Evolutionary conservation across 2,797 vertebrate genomes (phyloP), one percentile per base, ranked within the genome.

Genomic region (Cossypha niveicapilla): DNA sequence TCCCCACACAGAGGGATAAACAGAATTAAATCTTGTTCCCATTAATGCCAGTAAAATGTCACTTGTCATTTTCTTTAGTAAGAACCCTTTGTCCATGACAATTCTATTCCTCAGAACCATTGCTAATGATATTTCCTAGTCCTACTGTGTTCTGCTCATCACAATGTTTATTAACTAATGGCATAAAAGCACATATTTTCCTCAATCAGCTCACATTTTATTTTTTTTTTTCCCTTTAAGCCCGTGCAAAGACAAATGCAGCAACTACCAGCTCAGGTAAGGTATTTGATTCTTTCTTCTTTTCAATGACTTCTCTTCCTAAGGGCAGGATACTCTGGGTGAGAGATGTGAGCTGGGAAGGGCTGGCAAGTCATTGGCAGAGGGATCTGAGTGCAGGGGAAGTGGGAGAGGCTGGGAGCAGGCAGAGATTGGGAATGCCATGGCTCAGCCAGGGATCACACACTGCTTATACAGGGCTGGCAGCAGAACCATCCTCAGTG

Each of bases 381-480:
- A 13, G 11, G 18, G 12, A 24, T 16, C 16, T 6, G 39, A 44
- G 23, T 3, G 10, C n/a, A 50, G 68, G 48, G 45, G 41, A 34
- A 63, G 8, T 1, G 42, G 15, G 34, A 47, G 30, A 68, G 27
- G 16, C 9, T 2, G 5, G 62, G n/a, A 37, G 39, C 30, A 57
- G 47, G 18, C 42, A 27, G 23, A 27, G 13, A 11, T 21, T 6
- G 7, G 28, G 60, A 28, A 28, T 72, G 37, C 27, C 47, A 19
- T 10, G 3, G 50, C 37, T 65, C n/a, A n/a, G 25, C 30, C 53
- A 42, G 21, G 54, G 37, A 65, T 27, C 11, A 3, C 44, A 24
- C 1, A 0, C 9, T 3, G 3, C 44, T 18, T 9, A 3, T 1
- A 6, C 6, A 56, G 53, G 1, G 9, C 53, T 56, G 58, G 63